These are phyloP conservation scores for Eurytoma californica DNA, from an alignment of 2,888 invertebrate genomes.

Conservation along the genomic window DNA sequence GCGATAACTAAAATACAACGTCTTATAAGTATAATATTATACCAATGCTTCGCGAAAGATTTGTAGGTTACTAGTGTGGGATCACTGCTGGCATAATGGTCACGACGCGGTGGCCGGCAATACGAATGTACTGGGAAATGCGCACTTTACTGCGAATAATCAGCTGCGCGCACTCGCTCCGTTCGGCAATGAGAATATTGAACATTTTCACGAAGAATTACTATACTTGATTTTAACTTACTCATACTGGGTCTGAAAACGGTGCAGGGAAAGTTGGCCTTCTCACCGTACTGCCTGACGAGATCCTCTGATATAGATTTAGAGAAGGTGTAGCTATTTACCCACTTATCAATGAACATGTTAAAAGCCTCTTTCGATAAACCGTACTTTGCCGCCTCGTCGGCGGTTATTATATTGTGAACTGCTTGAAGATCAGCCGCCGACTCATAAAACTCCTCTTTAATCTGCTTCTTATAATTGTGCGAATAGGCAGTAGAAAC, in stretches of 20 bases:
- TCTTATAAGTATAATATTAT: too few relatives aligned
- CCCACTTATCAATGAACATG: slow-evolving; percentile 59
- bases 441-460: slow-evolving; percentile 64
- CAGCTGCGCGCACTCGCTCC: too few relatives aligned
- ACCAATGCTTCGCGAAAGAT: too few relatives aligned
- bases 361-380: slow-evolving; percentile 48
- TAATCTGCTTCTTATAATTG: slow-evolving; percentile 57
- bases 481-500: slow-evolving; percentile 66
- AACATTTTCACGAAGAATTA: too few relatives aligned
- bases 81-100: too few relatives aligned
- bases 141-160: too few relatives aligned
- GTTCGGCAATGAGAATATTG: too few relatives aligned
- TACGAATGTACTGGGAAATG: too few relatives aligned
- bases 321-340: slow-evolving; percentile 62
- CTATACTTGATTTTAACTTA: slow-evolving; percentile 37
- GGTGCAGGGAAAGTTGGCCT: slow-evolving; percentile 57
- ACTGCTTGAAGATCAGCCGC: slow-evolving; percentile 62
- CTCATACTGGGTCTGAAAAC: slow-evolving; percentile 65
- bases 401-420: slow-evolving; percentile 60
- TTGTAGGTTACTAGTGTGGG: too few relatives aligned
- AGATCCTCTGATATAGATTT: slow-evolving; percentile 64
- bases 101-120: too few relatives aligned
- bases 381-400: slow-evolving; percentile 56
- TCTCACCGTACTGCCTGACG: slow-evolving; percentile 60
- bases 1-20: slow-evolving; percentile 56